phyloP scores from a whole-genome alignment of 2,888 invertebrate species.

The Trachelus tabidus region DNA sequence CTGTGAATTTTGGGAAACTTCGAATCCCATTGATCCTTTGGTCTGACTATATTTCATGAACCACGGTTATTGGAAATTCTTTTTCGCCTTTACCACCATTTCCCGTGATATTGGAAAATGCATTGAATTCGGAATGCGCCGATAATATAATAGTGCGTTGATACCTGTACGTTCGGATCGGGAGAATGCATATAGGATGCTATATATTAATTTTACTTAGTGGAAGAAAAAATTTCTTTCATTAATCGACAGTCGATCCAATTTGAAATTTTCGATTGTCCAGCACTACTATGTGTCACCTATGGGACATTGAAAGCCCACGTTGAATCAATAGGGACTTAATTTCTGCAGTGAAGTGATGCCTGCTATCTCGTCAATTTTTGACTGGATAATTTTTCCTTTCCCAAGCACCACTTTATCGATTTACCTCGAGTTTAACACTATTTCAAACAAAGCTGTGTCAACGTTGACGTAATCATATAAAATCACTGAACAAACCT shows the following conservation, averaged over 20 bases:
- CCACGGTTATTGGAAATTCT: slow-evolving; percentile 42
- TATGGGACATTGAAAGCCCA: neutral
- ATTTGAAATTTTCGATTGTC: neutral
- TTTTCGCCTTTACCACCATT: slow-evolving; percentile 23
- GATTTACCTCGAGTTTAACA: neutral
- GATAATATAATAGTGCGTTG: neutral
- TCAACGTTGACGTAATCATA: neutral
- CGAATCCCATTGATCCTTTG: neutral
- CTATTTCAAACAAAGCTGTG: neutral
- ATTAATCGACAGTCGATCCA: neutral
- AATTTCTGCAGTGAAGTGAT: neutral
- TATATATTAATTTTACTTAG: neutral
- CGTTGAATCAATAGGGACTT: neutral
- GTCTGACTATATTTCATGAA: slow-evolving; percentile 24
- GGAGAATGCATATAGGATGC: no score
- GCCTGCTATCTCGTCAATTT: neutral
- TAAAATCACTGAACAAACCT: neutral
- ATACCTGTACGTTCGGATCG: neutral
- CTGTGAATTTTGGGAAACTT: neutral
- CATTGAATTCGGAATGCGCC: slow-evolving; percentile 2
- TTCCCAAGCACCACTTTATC: neutral
- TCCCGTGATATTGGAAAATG: slow-evolving; percentile 22
- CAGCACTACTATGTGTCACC: neutral
- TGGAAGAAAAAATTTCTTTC: neutral
- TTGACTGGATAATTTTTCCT: neutral